Evolutionary conservation across 1,140 invertebrate species (phyloP), one percentile per base, ranked within the genome.

Genomic region (Atopsyche davidsoni): DNA sequence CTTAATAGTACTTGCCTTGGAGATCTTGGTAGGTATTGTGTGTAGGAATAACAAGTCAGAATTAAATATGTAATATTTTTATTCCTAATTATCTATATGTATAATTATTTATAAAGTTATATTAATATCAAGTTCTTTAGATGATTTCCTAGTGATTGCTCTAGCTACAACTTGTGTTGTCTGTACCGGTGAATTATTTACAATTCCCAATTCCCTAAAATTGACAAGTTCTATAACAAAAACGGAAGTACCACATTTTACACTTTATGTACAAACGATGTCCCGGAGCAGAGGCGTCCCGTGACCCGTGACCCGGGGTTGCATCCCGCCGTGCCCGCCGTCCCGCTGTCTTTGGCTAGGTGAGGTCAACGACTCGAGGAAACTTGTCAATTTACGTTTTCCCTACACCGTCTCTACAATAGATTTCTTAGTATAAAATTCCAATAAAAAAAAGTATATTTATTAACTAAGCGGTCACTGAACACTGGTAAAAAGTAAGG

Each of bases 91-190:
- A 72, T 64, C 69, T 72, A 73, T 71, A 68, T 72, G 70, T 69
- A 73, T 69, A 74, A 68, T 73, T 73, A 74, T 73, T 74, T 73
- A 73, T 74, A 73, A 73, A 74, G 72, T 74, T 74, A 73, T 74
- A 72, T 72, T 72, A 74, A 74, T 74, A 74, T 74, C 72, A 72
- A 72, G 64, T 71, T 72, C 65, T 68, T 72, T 69, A 68, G 70
- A 51, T 65, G 66, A 70, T 65, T 65, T 62, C 63, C 70, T 69
- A 72, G 70, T 67, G 70, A 75, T 73, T 75, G 70, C 67, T 73
- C 65, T 65, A 64, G 68, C 72, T 68, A 73, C 70, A 72, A 73
- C 70, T 67, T 71, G 51, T 71, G 72, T 73, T 72, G 68, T 69
- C 65, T 66, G 59, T 65, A 67, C 69, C 69, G 69, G 69, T 70